A percentile compares a stretch with the other conserved stretches of the same genome.
Conservation (phyloP, 2,797 vertebrate species). For the Bradypus variegatus region DNA sequence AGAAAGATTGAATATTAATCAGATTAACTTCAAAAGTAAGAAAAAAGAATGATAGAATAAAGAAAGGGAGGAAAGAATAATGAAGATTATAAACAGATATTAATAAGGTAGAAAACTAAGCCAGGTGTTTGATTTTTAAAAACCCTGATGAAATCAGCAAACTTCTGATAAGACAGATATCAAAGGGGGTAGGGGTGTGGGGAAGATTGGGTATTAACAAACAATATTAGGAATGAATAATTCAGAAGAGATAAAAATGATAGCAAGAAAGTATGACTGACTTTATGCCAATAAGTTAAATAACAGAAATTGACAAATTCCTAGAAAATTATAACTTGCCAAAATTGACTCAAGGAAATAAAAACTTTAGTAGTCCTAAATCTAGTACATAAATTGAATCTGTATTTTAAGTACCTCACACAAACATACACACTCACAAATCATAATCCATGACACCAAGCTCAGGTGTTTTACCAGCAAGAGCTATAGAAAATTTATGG, state of each 20-base stretch:
- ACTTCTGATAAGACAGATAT: neutral
- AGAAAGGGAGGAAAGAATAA: neutral
- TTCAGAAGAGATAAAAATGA: neutral
- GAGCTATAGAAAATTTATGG: neutral
- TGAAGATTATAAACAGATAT: neutral
- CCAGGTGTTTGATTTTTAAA: neutral
- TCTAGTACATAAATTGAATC: neutral
- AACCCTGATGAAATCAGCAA: neutral
- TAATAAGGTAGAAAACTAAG: neutral
- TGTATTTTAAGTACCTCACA: neutral
- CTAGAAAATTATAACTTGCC: neutral
- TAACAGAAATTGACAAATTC: neutral
- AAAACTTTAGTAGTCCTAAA: neutral
- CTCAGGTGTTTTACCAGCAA: neutral
- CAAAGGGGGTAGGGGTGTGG: too few species aligned
- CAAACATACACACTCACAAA: neutral
- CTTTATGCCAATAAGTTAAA: neutral
- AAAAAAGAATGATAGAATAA: neutral
- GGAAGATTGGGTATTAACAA: neutral
- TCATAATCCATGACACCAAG: neutral
- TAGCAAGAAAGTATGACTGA: too few species aligned
- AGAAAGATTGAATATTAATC: neutral
- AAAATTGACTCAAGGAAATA: neutral
- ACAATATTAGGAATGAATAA: neutral
- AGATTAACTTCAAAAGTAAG: neutral